Conservation (phyloP, 2,888 invertebrate genomes). For the Platycheirus rosarum region DNA sequence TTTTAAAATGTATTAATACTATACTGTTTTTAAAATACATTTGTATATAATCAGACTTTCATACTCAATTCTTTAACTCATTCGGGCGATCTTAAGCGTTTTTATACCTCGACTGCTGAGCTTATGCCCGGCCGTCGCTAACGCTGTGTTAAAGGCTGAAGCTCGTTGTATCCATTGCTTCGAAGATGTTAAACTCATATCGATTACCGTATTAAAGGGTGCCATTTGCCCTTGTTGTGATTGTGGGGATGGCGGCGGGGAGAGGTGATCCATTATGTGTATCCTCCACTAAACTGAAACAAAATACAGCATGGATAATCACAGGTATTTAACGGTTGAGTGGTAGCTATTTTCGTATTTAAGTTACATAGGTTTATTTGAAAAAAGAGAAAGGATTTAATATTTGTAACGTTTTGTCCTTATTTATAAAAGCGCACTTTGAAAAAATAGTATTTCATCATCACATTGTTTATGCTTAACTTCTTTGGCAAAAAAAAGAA, state of each 20-base stretch:
- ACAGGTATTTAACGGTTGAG: conserved; percentile 11
- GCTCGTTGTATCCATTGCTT: conserved; percentile 82
- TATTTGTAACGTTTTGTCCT: too few species aligned
- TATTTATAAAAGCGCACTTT: too few species aligned
- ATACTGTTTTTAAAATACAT: too few species aligned
- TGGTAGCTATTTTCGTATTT: conserved; percentile 1
- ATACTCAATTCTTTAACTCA: conserved; percentile 3
- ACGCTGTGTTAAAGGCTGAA: conserved; percentile 81
- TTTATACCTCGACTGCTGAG: conserved; percentile 80
- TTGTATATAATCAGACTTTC: too few species aligned
- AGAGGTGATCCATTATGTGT: conserved; percentile 81
- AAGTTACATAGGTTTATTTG: too few species aligned
- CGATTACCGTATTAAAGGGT: conserved; percentile 78
- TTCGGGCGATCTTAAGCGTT: neutral
- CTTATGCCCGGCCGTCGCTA: conserved; percentile 81
- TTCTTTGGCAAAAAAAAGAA: too few species aligned
- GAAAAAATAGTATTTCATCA: too few species aligned
- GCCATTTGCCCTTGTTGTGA: conserved; percentile 79
- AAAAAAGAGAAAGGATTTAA: too few species aligned
- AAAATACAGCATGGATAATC: conserved; percentile 28
- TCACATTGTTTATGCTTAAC: too few species aligned
- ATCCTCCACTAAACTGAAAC: conserved; percentile 25
- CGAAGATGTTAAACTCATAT: conserved; percentile 77
- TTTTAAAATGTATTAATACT: too few species aligned
- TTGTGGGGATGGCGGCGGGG: conserved; percentile 82